Evolutionary conservation across 2,113 vertebrate species (phyloP), one percentile per base, ranked within the genome.

Genomic region (Regulus satrapa): DNA sequence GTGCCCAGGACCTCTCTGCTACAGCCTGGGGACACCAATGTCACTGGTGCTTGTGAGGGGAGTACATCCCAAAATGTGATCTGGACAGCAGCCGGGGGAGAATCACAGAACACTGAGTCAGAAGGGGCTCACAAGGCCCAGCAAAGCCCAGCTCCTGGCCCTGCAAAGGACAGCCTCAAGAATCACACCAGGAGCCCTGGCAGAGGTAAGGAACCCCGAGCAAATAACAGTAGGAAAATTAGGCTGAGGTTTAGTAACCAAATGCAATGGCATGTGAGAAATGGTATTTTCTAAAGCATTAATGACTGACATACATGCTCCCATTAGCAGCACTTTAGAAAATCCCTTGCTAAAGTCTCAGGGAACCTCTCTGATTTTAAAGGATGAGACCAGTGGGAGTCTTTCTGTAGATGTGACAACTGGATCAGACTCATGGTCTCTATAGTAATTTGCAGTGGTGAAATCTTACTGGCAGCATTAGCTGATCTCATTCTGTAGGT

Each of bases 11-110:
- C 18, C 24, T 23, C 21, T 0, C 9, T 54, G 55, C 54, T 45
- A 0, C 58, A 40, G 2, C 5, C 24, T 0, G 48, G 55, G 62
- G 38, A 36, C 43, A 56, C 24, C 21, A 2, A 1, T 6, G 25
- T 20, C 85, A 18, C 41, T 20, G 46, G 9, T 13, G 26, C 45
- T 40, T 19, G 21, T 34, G 28, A 52, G 31, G 48, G 13, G 24
- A 31, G 31, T 5, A 9, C 46, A 29, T 29, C 25, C 46, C 8
- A 26, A 41, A 36, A 17, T 18, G 14, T 14, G 38, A 73, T 38
- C 64, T 82, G 49, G 38, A 12, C 28, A 28, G 59, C 24, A 43
- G 25, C n/a, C 6, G 17, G 31, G 34, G 45, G 24, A 34, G 18
- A n/a, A 8, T 12, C 43, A n/a, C 23, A 18, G 24, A n/a, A 23